A percentile compares a stretch with the other conserved stretches of the same genome.
Evolutionary conservation across 2,797 vertebrate genomes (phyloP).

Genomic region (Stomatorhinus walkeri): DNA sequence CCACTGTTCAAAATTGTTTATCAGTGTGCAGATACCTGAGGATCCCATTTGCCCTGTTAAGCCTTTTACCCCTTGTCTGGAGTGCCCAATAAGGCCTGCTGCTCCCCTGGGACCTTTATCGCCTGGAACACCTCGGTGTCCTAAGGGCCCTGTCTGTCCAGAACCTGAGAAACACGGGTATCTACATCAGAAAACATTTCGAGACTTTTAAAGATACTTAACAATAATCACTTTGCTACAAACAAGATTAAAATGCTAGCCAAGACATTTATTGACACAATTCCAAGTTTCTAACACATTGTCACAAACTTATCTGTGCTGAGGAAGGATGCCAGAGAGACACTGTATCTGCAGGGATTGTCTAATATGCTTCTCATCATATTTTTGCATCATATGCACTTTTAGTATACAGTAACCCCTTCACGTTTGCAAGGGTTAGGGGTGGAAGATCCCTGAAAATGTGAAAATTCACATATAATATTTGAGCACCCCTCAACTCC

Average conservation of each 20-base stretch:
- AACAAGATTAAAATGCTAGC: neutral
- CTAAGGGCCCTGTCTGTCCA: slow-evolving; percentile 35
- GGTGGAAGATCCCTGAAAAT: neutral
- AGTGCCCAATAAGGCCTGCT: slow-evolving; percentile 42
- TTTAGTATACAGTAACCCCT: neutral
- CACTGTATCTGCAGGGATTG: neutral
- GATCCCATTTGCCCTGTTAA: slow-evolving; percentile 44
- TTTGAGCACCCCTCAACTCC: neutral
- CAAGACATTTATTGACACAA: neutral
- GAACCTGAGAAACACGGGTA: neutral
- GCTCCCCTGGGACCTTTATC: slow-evolving; percentile 49
- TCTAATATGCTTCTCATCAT: neutral
- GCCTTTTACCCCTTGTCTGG: slow-evolving; percentile 44
- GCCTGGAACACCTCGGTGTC: slow-evolving; percentile 46
- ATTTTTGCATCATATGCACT: neutral
- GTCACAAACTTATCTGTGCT: neutral
- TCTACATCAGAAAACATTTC: neutral
- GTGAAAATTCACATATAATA: neutral
- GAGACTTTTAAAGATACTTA: neutral
- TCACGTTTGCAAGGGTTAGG: neutral
- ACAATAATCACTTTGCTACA: neutral
- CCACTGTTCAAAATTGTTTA: too few species aligned
- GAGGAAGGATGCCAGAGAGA: neutral
- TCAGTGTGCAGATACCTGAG: slow-evolving; percentile 40
- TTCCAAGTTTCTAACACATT: neutral